phyloP scores from a whole-genome alignment of 2,113 vertebrate genomes.

The Rhinopomastus cyanomelas region DNA sequence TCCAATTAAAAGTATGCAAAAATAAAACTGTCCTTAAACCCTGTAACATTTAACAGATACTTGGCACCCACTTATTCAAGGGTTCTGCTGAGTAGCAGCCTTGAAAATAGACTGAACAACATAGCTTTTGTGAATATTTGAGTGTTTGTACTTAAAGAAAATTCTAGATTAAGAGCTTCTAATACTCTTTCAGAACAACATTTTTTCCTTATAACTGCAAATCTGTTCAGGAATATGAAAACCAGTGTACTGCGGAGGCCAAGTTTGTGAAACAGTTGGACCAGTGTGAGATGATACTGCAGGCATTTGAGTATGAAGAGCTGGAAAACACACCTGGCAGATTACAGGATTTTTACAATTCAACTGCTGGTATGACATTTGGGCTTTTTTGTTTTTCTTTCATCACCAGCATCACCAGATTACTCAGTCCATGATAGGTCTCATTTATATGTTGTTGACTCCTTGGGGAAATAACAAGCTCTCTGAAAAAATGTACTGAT shows the following conservation, averaged over 20 bases:
- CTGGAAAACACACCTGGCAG: conserved; percentile 86
- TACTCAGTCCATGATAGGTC: not conserved
- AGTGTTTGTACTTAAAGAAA: not conserved
- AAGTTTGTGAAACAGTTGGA: conserved; percentile 93
- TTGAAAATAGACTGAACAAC: not conserved
- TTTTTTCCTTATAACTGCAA: not conserved
- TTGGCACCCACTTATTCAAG: not conserved
- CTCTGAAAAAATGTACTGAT: not conserved
- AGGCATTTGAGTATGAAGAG: conserved; percentile 94
- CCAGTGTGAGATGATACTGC: conserved; percentile 95
- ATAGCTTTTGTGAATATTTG: not conserved
- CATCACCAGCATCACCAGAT: not conserved
- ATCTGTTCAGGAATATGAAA: conserved; percentile 88
- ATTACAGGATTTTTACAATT: conserved; percentile 93
- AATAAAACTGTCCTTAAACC: not conserved
- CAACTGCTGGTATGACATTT: conserved; percentile 80
- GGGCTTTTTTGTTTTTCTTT: not conserved
- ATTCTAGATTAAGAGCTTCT: not conserved
- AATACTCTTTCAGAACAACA: not conserved
- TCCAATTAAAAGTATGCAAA: not conserved
- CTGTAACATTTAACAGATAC: not conserved
- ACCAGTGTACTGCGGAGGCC: conserved; percentile 86
- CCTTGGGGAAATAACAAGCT: not conserved
- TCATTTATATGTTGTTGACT: not conserved
- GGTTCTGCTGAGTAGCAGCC: not conserved